Evolutionary conservation across 1,140 invertebrate species (phyloP), one percentile per base, ranked within the genome.

Genomic region (Gryon sp.): DNA sequence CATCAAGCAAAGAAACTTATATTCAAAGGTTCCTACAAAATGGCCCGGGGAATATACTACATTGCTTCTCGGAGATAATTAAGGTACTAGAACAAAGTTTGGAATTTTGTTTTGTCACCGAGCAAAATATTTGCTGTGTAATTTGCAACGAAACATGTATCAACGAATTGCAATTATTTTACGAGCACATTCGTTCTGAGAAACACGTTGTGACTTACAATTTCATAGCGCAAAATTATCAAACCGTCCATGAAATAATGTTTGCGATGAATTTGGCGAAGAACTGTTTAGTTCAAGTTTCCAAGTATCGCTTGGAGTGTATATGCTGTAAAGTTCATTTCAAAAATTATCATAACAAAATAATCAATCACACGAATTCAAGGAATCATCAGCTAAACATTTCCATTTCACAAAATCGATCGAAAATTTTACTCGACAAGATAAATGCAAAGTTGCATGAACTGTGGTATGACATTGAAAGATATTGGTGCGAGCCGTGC

Each of bases 381-480:
- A 32, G 36, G 5, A 4, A 0, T 7, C 69, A 70, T 32, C 26
- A 22, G 7, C 1, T 15, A 2, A 65, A 70, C 4, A 19, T 30
- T 0, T 14, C 14, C 0, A 11, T 9, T n/a, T 52, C 52, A 0
- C 5, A 43, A 4, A 11, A 18, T 1, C 24, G 6, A 4, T 5
- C n/a, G 11, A 59, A 53, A 8, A 0, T 34, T 19, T 6, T 78
- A 0, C 24, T 6, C 5, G 38, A 46, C 3, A 68, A 65, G 0
- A 38, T 74, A 8, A 14, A 4, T 0, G 26, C 63, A 0, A 55
- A 63, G 6, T n/a, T 78, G 3, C 45, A 63, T 1, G 45, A 73
- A 2, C 28, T 55, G 7, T 80, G 79, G 79, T 80, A 76, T 22
- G 48, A 45, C 11, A 59, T 80, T 16, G 76, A 80, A 1, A 68